Conservation (phyloP, 2,113 vertebrate species). For the Melanotaenia duboulayi region DNA sequence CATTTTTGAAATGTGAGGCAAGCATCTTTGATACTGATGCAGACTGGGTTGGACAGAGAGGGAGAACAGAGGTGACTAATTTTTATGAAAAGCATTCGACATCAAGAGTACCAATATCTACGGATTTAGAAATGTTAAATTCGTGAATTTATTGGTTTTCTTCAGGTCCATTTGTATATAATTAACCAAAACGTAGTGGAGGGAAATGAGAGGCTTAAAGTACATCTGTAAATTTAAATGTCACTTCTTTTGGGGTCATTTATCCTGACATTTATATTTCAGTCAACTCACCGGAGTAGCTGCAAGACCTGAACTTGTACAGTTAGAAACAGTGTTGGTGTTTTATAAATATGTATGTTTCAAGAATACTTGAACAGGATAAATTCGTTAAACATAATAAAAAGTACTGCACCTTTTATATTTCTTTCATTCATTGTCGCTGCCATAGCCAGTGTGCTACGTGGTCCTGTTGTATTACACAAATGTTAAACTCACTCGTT, state of each 20-base stretch:
- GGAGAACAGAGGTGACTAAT: conserved; percentile 23
- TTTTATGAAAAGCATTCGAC: conserved; percentile 17
- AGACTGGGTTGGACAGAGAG: conserved; percentile 37
- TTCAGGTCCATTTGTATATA: conserved; percentile 57
- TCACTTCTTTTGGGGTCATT: conserved; percentile 51
- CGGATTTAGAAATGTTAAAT: conserved; percentile 29
- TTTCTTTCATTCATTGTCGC: conserved; percentile 14
- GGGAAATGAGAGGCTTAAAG: conserved; percentile 32
- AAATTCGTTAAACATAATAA: conserved; percentile 81
- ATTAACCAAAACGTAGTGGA: conserved; percentile 25
- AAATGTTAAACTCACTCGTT: no score
- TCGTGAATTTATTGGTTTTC: conserved; percentile 1
- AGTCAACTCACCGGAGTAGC: conserved; percentile 63
- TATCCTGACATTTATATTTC: conserved; percentile 49
- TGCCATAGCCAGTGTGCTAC: neutral
- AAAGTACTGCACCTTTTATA: conserved; percentile 81
- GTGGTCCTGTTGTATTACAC: no score
- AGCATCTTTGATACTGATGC: conserved; percentile 13
- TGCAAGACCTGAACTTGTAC: conserved; percentile 70
- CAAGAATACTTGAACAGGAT: conserved; percentile 85
- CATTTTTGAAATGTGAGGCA: conserved; percentile 5
- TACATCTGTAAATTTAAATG: conserved; percentile 42
- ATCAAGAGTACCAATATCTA: conserved; percentile 38
- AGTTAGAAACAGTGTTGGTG: conserved; percentile 62
- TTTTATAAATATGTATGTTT: conserved; percentile 80